Conservation (phyloP, 2,888 invertebrate species). For the Pseudeuparius sepicola region DNA sequence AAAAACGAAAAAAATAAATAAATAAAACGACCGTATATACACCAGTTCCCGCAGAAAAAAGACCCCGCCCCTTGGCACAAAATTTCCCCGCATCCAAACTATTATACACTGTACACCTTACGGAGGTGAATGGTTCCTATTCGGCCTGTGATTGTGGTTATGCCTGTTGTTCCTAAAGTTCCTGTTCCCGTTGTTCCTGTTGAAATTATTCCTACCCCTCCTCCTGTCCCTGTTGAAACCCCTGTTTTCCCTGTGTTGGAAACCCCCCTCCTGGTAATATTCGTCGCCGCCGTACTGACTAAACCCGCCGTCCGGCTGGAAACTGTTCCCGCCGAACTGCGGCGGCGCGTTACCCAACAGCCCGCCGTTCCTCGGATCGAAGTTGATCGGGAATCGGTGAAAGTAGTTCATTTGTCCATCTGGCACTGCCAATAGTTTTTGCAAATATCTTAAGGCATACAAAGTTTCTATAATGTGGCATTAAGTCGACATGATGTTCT, state of each 20-base stretch:
- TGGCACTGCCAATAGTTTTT: no score
- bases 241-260: slow-evolving; percentile 31
- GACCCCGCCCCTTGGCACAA: no score
- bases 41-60: no score
- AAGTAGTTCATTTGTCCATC: no score
- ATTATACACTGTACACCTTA: slow-evolving; percentile 24
- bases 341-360: slow-evolving; percentile 31
- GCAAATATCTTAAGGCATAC: no score
- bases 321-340: slow-evolving; percentile 25
- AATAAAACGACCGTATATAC: no score
- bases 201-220: slow-evolving; percentile 25
- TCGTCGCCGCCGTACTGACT: slow-evolving; percentile 1
- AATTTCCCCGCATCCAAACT: no score
- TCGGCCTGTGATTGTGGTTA: slow-evolving; percentile 28
- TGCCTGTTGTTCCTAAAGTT: slow-evolving; percentile 30
- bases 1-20: no score
- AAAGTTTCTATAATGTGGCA: no score
- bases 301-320: slow-evolving; percentile 15
- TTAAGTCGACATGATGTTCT: slow-evolving; percentile 34
- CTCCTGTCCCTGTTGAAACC: slow-evolving; percentile 30
- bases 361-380: slow-evolving; percentile 36
- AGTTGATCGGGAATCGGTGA: slow-evolving; percentile 36
- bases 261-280: background rate
- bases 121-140: slow-evolving; percentile 33
- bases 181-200: slow-evolving; percentile 26